phyloP scores from a whole-genome alignment of 2,797 vertebrate genomes.

The Melanotaenia boesemani region DNA sequence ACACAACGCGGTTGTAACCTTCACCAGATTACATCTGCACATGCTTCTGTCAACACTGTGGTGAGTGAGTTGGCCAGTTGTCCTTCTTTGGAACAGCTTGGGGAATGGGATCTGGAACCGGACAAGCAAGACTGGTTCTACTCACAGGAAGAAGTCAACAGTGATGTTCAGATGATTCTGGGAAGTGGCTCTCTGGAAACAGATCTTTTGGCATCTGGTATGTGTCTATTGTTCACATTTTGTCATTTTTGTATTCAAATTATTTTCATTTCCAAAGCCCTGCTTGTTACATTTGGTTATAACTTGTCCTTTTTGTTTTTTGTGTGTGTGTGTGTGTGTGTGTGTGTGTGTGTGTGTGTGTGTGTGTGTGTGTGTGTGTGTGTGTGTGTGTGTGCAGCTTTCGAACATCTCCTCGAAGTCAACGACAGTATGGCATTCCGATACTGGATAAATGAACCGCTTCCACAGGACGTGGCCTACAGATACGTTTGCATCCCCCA shows the following conservation, averaged over 20 bases:
- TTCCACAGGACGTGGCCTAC: not conserved
- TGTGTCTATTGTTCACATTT: too few species aligned
- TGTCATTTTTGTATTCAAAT: too few species aligned
- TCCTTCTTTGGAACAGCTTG: not conserved
- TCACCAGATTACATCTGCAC: not conserved
- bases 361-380: too few species aligned
- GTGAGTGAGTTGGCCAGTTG: not conserved
- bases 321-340: not conserved
- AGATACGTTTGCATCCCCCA: constrained; percentile 4
- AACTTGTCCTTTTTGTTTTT: too few species aligned
- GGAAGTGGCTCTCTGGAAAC: not conserved
- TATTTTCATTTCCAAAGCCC: too few species aligned
- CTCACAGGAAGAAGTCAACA: too few species aligned
- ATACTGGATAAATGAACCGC: not conserved
- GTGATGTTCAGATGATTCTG: not conserved
- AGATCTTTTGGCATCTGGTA: not conserved
- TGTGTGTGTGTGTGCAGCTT: too few species aligned
- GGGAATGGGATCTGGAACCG: not conserved
- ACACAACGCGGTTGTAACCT: not conserved
- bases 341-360: not conserved
- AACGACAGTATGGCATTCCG: not conserved
- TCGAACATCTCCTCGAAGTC: not conserved
- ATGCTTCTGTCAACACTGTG: not conserved
- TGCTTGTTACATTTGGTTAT: too few species aligned
- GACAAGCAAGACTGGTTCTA: not conserved